Conservation (phyloP, 2,888 invertebrate species). For the Drosophila prolongata region DNA sequence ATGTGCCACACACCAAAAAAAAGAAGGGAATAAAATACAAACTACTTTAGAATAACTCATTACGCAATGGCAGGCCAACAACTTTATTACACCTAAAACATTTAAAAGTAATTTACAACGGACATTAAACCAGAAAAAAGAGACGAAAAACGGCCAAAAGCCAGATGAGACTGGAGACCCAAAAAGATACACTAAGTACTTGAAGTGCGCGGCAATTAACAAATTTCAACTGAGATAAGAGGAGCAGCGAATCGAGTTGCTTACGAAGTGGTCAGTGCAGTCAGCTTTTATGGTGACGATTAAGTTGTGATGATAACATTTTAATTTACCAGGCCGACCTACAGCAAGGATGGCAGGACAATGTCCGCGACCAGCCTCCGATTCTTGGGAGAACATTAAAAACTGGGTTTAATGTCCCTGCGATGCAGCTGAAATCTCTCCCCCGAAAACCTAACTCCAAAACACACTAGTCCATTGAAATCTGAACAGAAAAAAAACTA, state of each 20-base stretch:
- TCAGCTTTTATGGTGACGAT: slow-evolving; percentile 64
- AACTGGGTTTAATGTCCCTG: slow-evolving; percentile 60
- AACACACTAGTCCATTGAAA: slow-evolving; percentile 18
- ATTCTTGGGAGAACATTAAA: slow-evolving; percentile 65
- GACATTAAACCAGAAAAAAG: slow-evolving; percentile 54
- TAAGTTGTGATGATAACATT: slow-evolving; percentile 77
- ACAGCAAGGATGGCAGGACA: slow-evolving; percentile 58
- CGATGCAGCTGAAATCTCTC: slow-evolving; percentile 27
- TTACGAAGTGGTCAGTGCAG: slow-evolving; percentile 26
- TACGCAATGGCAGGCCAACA: slow-evolving; percentile 67
- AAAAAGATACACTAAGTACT: slow-evolving; percentile 73
- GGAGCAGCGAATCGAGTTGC: slow-evolving; percentile 56
- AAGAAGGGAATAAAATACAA: slow-evolving; percentile 21
- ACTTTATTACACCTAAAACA: slow-evolving; percentile 73
- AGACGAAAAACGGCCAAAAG: slow-evolving; percentile 22
- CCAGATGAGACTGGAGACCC: slow-evolving; percentile 50
- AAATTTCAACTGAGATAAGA: slow-evolving; percentile 71
- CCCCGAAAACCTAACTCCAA: background rate
- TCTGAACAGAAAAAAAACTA: slow-evolving; percentile 45
- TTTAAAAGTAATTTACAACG: slow-evolving; percentile 77
- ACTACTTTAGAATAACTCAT: slow-evolving; percentile 62
- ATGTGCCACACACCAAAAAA: slow-evolving; percentile 55
- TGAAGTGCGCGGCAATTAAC: slow-evolving; percentile 78
- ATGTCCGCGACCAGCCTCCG: slow-evolving; percentile 39
- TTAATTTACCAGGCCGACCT: slow-evolving; percentile 76